Base-by-base conservation (phyloP, 2,797 vertebrate species). In the Chaetodon trifasciatus region DNA sequence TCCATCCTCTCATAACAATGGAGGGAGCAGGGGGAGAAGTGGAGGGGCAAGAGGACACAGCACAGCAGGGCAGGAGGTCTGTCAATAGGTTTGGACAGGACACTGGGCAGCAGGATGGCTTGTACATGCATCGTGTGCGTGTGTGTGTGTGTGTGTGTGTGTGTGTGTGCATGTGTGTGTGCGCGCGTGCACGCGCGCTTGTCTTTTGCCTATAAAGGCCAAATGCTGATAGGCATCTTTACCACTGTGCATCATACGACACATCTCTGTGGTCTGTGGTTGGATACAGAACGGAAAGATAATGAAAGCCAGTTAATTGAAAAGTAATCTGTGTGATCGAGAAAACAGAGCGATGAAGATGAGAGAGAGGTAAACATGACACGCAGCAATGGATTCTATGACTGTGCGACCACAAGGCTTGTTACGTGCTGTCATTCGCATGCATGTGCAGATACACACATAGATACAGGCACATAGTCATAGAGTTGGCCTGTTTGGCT, bases 1-100 rank as follows among this genome's bases (percentile, higher is more conserved):
- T 87, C 81, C 86, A 92, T 95, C 91, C 89, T 93, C 68, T 85
- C 77, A 80, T 19, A 91, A 94, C 94, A 94, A 94, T 94, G 49
- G 82, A 76, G 68, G 32, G 56, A 70, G 74, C 70, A 44, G 81
- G 61, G 77, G 79, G 67, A 56, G 78, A 75, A 19, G 42, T 70
- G 57, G 52, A 79, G 60, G 61, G 70, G 24, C 62, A 49, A 64
- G 77, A 70, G 82, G 75, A 79, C 53, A 72, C 47, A 67, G 57
- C 81, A 40, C 78, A 80, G 71, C 65, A 47, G 74, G 65, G 49
- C 71, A 70, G 35, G 28, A 39, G 37, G 37, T 67, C 63, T 71
- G 24, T 85, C 70, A 73, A 0, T 73, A 65, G 23, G 39, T 70
- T 47, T 58, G 55, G 56, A 83, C 42, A 56, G 28, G 57, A 74